Evolutionary conservation across 2,113 vertebrate species (phyloP).

Genomic region (Oxyura jamaicensis): DNA sequence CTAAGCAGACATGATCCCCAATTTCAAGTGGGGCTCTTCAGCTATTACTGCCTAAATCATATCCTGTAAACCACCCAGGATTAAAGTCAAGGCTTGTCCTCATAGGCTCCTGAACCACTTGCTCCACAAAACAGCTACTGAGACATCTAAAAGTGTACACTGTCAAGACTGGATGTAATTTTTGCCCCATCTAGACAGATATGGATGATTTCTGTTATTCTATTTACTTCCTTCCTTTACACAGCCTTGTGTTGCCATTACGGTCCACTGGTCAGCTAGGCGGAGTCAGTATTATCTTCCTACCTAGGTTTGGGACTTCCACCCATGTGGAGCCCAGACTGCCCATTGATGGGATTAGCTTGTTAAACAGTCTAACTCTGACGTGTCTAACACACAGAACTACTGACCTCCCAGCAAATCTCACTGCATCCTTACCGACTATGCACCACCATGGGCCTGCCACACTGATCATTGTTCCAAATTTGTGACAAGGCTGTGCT

Average conservation of each 20-base stretch:
- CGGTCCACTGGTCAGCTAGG: not conserved
- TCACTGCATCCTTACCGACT: not conserved
- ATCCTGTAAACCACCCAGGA: not conserved
- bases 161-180: not conserved
- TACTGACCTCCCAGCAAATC: not conserved
- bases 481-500: not conserved
- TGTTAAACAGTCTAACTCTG: not conserved
- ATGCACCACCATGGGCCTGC: fast-evolving
- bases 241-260: not conserved
- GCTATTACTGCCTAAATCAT: not conserved
- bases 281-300: not conserved
- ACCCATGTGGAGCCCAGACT: not conserved
- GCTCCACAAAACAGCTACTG: not conserved
- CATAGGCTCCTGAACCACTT: not conserved
- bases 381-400: not conserved
- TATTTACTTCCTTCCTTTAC: not conserved
- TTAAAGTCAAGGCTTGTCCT: not conserved
- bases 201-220: not conserved
- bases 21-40: not conserved
- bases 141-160: not conserved
- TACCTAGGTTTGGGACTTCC: not conserved
- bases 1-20: not conserved
- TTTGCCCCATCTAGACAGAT: not conserved
- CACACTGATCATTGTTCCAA: not conserved
- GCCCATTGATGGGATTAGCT: not conserved